Evolutionary conservation across 1,140 invertebrate species (phyloP).

Genomic region (Hylaeus anthracinus): DNA sequence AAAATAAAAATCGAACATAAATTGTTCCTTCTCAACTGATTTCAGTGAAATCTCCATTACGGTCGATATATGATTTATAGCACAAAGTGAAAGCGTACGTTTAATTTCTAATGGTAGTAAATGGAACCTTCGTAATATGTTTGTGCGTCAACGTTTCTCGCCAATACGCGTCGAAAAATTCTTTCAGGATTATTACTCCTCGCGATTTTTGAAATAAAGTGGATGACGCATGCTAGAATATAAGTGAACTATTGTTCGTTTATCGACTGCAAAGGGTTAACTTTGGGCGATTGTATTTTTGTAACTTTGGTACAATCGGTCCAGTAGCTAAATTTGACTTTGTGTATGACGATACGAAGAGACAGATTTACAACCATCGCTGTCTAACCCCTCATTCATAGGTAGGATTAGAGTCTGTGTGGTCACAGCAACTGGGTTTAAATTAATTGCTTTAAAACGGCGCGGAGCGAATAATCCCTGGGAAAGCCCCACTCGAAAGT

Average conservation of each 20-base stretch:
- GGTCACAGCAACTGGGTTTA: slow-evolving; percentile 40
- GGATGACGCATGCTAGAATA: too few relatives aligned
- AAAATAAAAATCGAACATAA: not conserved
- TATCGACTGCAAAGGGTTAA: too few relatives aligned
- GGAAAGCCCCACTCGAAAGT: slow-evolving; percentile 49
- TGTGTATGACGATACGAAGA: not conserved
- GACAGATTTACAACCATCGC: not conserved
- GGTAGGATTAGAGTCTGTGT: slow-evolving; percentile 21
- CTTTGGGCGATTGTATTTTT: not conserved
- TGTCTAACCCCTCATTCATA: not conserved
- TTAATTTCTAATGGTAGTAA: not conserved
- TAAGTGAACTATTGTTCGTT: too few relatives aligned
- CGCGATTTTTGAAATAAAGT: too few relatives aligned
- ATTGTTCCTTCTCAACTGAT: not conserved
- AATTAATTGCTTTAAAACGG: slow-evolving; percentile 64
- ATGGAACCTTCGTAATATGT: not conserved
- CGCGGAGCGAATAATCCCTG: slow-evolving; percentile 49
- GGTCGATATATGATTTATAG: not conserved
- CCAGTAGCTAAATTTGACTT: not conserved
- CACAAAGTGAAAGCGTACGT: not conserved
- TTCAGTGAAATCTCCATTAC: not conserved
- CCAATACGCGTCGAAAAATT: not conserved
- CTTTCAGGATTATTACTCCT: not conserved
- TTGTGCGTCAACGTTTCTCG: not conserved
- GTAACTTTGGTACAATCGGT: not conserved